These are phyloP conservation scores for Aurelia aurita DNA, from an alignment of 30 jellyfish, hydroid and myxozoan genomes.

Conservation along the genomic window DNA sequence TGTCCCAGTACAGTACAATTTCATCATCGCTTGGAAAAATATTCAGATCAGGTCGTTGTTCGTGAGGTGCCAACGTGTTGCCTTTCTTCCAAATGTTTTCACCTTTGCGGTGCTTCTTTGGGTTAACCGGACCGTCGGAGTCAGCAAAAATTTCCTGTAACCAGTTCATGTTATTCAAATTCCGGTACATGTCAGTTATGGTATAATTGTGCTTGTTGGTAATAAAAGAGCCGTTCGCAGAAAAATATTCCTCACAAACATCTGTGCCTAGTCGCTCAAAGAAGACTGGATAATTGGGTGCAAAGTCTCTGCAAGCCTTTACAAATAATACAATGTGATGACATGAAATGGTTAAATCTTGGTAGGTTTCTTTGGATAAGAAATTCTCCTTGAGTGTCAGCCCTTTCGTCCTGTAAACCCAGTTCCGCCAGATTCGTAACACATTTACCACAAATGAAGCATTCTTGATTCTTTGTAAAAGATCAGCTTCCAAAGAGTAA, in stretches of 20 bases:
- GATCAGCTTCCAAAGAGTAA: too few relatives aligned
- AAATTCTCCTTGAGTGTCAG: too few relatives aligned
- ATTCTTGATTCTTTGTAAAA: too few relatives aligned
- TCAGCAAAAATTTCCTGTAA: constrained; percentile 21
- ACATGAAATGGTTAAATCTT: constrained; percentile 20
- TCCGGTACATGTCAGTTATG: constrained; percentile 22
- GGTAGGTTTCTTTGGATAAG: too few relatives aligned
- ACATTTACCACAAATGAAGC: constrained; percentile 16
- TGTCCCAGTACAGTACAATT: constrained; percentile 35
- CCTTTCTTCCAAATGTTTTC: constrained; percentile 44
- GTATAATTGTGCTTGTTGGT: constrained; percentile 36
- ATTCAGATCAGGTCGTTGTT: constrained; percentile 25
- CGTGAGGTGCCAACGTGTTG: background rate
- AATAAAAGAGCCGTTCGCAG: constrained; percentile 20
- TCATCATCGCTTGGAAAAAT: constrained; percentile 39
- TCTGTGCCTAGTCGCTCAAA: constrained; percentile 33
- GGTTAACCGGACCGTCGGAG: constrained; percentile 32
- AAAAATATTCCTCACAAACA: constrained; percentile 36
- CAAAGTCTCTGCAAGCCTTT: constrained; percentile 24
- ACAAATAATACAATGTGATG: constrained; percentile 23
- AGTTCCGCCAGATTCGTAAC: constrained; percentile 31
- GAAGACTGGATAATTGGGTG: constrained; percentile 34
- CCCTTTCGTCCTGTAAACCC: constrained; percentile 21
- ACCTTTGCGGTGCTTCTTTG: constrained; percentile 26
- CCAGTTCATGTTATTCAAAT: constrained; percentile 31